Base-by-base conservation (phyloP, 2,888 invertebrate genomes). In the Stramonita haemastoma region DNA sequence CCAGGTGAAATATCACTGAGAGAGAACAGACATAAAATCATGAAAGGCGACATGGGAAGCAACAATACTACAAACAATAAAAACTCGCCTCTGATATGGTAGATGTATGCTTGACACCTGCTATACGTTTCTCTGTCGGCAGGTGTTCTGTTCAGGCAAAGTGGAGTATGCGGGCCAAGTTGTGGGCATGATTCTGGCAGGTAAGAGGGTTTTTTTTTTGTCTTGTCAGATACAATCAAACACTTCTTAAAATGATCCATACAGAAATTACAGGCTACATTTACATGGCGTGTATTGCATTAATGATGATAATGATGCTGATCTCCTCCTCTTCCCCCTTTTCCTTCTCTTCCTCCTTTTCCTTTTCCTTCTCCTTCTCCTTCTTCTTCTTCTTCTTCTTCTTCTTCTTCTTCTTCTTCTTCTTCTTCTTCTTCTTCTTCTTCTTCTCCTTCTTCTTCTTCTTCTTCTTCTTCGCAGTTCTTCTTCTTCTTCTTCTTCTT, bases 111-210 rank as follows among this genome's bases (percentile, higher is more conserved):
- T 66, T 26, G 17, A 66, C 13, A 13, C 66, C 22, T n/a, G 19
- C 29, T 79, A 8, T 84, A 46, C 56, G 26, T n/a, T 26, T n/a
- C 26, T 0, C 5, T 81, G 34, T 87, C 26, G 83, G 46, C 89
- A 92, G 92, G 73, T 91, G 29, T 90, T 92, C 77, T 89, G 88
- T n/a, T 85, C 87, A 32, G 89, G 89, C 26, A 87, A 91, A 29
- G 89, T 92, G 22, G 86, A 89, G 60, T 91, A 86, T 90, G 92
- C 91, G 2, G 92, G 92, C 17, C 91, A 92, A 88, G 66, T 87
- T 0, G 86, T 92, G 15, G 91, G 91, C 29, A 84, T 92, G 29
- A 88, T 92, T 60, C 88, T 91, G 46, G 92, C 91, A 84, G 90
- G 91, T 91, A 87, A 77, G 87, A 60, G 26, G 17, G 11, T 19